Percentiles rank a stretch among this genome's conserved stretches.
Conservation (phyloP, 1,140 invertebrate species). For the Macrotrachela quadricornifera region DNA sequence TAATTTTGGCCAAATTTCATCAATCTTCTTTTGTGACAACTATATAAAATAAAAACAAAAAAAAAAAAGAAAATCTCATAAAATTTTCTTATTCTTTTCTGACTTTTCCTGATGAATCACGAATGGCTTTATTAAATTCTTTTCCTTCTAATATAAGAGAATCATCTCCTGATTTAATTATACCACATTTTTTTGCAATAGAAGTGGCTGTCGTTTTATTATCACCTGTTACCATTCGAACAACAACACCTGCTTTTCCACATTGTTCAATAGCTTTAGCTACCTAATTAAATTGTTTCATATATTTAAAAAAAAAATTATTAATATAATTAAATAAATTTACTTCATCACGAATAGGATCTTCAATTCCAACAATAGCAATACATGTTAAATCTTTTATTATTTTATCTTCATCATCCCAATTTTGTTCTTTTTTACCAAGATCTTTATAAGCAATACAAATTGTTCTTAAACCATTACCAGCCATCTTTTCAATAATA, state of each 20-base stretch:
- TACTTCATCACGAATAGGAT: conserved; percentile 27
- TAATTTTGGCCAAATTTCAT: conserved; percentile 19
- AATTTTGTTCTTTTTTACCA: conserved; percentile 12
- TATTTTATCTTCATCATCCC: conserved; percentile 20
- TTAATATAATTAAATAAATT: too few relatives aligned
- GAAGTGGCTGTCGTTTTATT: conserved; percentile 23
- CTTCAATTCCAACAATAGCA: conserved; percentile 22
- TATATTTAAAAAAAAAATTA: too few relatives aligned
- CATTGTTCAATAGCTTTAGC: conserved; percentile 22
- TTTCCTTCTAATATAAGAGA: conserved; percentile 8
- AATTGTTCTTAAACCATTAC: conserved; percentile 89
- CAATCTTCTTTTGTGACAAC: conserved; percentile 17
- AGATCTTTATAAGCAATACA: conserved; percentile 37
- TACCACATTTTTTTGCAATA: conserved; percentile 21
- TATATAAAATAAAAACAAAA: too few relatives aligned
- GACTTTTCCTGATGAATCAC: conserved; percentile 4
- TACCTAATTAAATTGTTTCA: conserved; percentile 1
- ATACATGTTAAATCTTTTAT: conserved; percentile 19
- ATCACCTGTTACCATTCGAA: conserved; percentile 26
- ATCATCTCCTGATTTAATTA: conserved; percentile 4
- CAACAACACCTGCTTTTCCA: conserved; percentile 22
- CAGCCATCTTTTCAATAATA: conserved; percentile 97
- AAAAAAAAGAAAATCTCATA: too few relatives aligned
- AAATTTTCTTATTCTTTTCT: too few relatives aligned
- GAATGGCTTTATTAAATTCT: conserved; percentile 9